Evolutionary conservation across 2,888 invertebrate species (phyloP).

Genomic region (Galerucella calmariensis): DNA sequence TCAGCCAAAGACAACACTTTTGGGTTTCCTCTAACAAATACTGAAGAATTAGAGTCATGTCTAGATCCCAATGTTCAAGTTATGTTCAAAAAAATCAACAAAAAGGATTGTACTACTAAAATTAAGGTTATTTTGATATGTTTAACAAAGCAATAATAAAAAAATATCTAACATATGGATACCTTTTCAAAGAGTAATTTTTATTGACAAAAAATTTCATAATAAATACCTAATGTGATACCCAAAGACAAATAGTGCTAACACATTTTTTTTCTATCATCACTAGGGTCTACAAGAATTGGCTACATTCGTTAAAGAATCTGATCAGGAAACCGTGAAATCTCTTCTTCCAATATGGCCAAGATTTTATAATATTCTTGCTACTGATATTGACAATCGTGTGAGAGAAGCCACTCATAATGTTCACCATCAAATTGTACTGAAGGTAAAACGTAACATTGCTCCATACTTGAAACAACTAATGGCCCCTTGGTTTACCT

Average conservation of each 20-base stretch:
- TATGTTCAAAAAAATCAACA: slow-evolving; percentile 86
- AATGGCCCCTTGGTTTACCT: slow-evolving; percentile 86
- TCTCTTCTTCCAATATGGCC: slow-evolving; percentile 85
- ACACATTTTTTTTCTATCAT: neutral
- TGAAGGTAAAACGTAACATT: slow-evolving; percentile 77
- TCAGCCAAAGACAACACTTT: slow-evolving; percentile 71
- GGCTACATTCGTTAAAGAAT: slow-evolving; percentile 73
- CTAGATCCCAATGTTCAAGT: slow-evolving; percentile 81
- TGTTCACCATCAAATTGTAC: slow-evolving; percentile 77
- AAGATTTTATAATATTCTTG: slow-evolving; percentile 78
- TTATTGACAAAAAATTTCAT: too few species aligned
- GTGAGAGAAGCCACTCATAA: slow-evolving; percentile 83
- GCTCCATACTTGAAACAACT: slow-evolving; percentile 84
- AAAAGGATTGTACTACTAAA: slow-evolving; percentile 91
- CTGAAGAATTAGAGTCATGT: slow-evolving; percentile 73
- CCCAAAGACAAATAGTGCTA: too few species aligned
- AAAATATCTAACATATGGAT: neutral
- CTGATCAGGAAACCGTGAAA: slow-evolving; percentile 75
- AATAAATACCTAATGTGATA: too few species aligned
- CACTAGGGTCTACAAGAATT: slow-evolving; percentile 85
- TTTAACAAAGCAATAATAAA: neutral
- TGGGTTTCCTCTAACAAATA: slow-evolving; percentile 65
- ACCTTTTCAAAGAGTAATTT: neutral
- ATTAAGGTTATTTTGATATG: slow-evolving; percentile 73
- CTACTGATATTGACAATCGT: slow-evolving; percentile 83